Evolutionary conservation across 1,140 invertebrate species (phyloP).

Genomic region (Drosophila nannoptera): DNA sequence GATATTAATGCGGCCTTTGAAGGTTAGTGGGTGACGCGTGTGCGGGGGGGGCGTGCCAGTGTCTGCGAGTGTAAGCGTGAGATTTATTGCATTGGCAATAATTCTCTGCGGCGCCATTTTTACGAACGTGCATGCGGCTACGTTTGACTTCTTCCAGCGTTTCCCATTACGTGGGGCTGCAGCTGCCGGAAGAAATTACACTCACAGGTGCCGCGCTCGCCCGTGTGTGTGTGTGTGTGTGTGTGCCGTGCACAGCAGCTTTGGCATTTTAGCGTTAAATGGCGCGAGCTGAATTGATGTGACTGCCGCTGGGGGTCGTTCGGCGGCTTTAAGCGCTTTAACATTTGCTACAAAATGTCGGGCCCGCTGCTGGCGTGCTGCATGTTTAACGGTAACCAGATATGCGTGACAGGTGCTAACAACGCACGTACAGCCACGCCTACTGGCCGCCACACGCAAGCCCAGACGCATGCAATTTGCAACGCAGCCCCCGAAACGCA

Average conservation of each 20-base stretch:
- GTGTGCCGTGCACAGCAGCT: slow-evolving; percentile 34
- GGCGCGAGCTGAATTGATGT: slow-evolving; percentile 73
- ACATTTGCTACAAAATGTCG: slow-evolving; percentile 38
- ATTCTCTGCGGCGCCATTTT: slow-evolving; percentile 69
- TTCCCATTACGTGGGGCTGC: slow-evolving; percentile 37
- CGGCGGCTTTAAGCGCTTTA: slow-evolving; percentile 42
- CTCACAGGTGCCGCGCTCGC: slow-evolving; percentile 48
- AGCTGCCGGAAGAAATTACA: slow-evolving; percentile 66
- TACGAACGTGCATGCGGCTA: slow-evolving; percentile 56
- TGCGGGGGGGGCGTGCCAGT: slow-evolving; percentile 1
- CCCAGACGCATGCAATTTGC: slow-evolving; percentile 38
- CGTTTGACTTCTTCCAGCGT: slow-evolving; percentile 59
- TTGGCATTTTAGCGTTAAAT: slow-evolving; percentile 75
- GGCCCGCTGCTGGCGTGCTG: slow-evolving; percentile 19
- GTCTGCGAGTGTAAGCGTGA: slow-evolving; percentile 38
- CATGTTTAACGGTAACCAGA: slow-evolving; percentile 37
- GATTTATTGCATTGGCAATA: slow-evolving; percentile 78
- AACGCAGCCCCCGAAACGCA: slow-evolving; percentile 22
- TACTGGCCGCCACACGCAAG: slow-evolving; percentile 26
- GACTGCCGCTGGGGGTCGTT: slow-evolving; percentile 25
- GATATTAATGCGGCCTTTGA: slow-evolving; percentile 91
- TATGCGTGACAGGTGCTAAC: slow-evolving; percentile 52
- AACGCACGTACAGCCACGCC: slow-evolving; percentile 6
- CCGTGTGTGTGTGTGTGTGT: slow-evolving; percentile 32
- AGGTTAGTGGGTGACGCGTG: slow-evolving; percentile 83